Conservation (phyloP, 1,140 invertebrate species). For the Limonius californicus region DNA sequence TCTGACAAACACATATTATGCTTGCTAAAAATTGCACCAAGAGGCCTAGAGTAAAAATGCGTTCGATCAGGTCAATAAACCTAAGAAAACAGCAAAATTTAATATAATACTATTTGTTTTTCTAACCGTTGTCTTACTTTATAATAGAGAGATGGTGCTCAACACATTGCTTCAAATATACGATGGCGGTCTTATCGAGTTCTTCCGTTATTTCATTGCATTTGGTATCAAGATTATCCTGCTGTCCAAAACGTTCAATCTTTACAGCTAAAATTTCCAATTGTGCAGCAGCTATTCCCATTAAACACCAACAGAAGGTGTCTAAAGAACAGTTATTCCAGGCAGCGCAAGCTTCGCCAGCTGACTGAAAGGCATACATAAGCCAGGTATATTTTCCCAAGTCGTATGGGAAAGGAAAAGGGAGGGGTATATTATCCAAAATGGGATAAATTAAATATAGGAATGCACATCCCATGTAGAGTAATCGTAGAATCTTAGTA, state of each 20-base stretch:
- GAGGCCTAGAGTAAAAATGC: conserved; percentile 30
- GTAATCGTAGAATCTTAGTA: background rate
- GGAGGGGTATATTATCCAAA: conserved; percentile 10
- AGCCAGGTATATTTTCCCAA: conserved; percentile 8
- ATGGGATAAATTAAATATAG: conserved; percentile 16
- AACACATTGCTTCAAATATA: conserved; percentile 6
- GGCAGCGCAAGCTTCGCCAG: background rate
- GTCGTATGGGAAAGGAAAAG: conserved; percentile 18
- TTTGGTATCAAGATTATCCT: background rate
- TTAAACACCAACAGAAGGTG: conserved; percentile 11
- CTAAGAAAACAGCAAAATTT: conserved; percentile 15
- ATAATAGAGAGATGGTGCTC: conserved; percentile 18
- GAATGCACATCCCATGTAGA: background rate
- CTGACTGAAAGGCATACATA: conserved; percentile 20
- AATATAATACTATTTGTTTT: too few species aligned
- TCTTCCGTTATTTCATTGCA: background rate
- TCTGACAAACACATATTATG: conserved; percentile 34
- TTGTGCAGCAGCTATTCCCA: conserved; percentile 18
- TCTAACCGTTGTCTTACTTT: conserved; percentile 1
- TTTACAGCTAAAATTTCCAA: conserved; percentile 14
- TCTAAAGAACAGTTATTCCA: conserved; percentile 20
- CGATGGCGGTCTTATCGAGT: background rate
- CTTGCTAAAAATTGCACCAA: conserved; percentile 34
- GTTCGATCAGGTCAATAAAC: conserved; percentile 23
- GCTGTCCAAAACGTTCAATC: background rate